Evolutionary conservation across 2,888 invertebrate species (phyloP), one percentile per base, ranked within the genome.

Genomic region (Spilarctia lutea): DNA sequence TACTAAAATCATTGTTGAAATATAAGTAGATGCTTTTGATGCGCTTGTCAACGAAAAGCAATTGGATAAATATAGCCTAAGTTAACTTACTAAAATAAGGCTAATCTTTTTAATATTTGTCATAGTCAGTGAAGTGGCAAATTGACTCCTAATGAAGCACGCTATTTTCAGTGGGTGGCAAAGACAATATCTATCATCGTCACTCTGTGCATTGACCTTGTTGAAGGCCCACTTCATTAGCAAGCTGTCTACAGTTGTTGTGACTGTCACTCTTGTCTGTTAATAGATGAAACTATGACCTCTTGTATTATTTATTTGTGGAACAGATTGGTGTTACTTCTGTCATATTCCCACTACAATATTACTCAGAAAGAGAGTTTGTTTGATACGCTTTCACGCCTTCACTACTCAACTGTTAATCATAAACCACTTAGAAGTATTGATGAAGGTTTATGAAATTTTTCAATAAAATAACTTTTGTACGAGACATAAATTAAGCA

Each of bases 91-190:
- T 68, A 48, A 68, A 48, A 68, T 24, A 48, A 24, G 63, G 63
- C 63, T 63, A 7, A 30, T 63, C 18, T 63, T 68, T 48, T 68
- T 45, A 45, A 30, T 30, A 48, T 69, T 56, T 52, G 56, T 67
- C 42, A 66, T 71, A 56, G 27, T 39, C 68, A 75, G 52, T 69
- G 68, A 68, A 72, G 68, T 65, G 68, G 48, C 72, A 75, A 75
- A 75, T 75, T 75, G 72, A 65, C 75, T 56, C 39, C 56, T 75
- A 68, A 72, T 72, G 27, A 52, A 75, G 52, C 48, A 45, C n/a
- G 63, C 48, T 68, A 65, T 56, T 48, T 75, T 75, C 27, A 45
- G 71, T 75, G 63, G 68, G 66, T 71, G 71, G 48, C 65, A 33
- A 42, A 63, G 63, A 68, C 52, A 56, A 27, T 42, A 65, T 39